Conservation (phyloP, 2,888 invertebrate species). For the Dryomyza anilis region DNA sequence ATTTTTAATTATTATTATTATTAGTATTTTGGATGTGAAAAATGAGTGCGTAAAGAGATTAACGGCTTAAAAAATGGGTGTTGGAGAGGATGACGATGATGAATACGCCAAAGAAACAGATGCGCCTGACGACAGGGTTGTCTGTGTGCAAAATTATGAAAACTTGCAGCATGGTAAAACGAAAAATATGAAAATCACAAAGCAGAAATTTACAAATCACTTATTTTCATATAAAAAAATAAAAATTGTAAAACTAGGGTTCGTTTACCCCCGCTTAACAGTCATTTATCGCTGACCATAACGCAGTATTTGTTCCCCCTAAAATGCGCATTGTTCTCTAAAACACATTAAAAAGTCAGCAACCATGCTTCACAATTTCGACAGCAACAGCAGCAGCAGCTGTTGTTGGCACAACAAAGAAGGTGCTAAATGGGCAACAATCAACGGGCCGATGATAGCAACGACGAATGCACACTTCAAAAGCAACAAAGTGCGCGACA, state of each 20-base stretch:
- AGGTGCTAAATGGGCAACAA: slow-evolving; percentile 38
- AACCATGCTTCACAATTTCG: background rate
- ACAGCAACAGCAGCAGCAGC: background rate
- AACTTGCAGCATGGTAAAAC: too few species aligned
- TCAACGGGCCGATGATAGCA: background rate
- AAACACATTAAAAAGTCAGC: background rate
- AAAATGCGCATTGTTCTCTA: too few species aligned
- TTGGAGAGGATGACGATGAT: background rate
- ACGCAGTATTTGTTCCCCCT: too few species aligned
- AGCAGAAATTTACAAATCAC: too few species aligned
- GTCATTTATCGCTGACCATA: too few species aligned
- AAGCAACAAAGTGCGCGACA: background rate
- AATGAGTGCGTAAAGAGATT: background rate
- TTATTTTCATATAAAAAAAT: too few species aligned
- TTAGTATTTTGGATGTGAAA: background rate
- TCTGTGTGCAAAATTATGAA: too few species aligned
- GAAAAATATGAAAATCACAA: too few species aligned
- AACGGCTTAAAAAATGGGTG: background rate
- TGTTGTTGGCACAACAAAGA: slow-evolving; percentile 39
- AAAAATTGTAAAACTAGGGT: too few species aligned
- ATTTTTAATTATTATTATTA: slow-evolving; percentile 26
- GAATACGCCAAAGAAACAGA: too few species aligned
- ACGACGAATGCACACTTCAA: background rate
- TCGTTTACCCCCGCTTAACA: too few species aligned
- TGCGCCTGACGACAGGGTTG: too few species aligned